Base-by-base conservation (phyloP, 2,888 invertebrate genomes). In the Cataglyphis altisquamis region DNA sequence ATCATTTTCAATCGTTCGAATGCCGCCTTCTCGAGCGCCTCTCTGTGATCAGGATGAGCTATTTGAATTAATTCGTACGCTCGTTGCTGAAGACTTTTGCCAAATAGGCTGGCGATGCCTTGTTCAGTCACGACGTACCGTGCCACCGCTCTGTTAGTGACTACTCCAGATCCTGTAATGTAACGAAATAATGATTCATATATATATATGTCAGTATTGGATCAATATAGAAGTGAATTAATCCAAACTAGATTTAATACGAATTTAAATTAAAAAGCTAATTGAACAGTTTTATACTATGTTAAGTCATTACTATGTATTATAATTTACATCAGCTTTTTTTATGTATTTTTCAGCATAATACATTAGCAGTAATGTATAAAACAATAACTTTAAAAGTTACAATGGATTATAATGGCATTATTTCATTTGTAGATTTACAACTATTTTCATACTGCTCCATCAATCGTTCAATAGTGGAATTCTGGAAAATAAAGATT, bases 41-140 rank as follows among this genome's bases (percentile, higher is more conserved):
- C 96, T 73, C 96, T 94, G 89, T 97, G 96, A 89, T 96, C 95
- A 0, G 97, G 97, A 93, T 97, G 97, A 21, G 97, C 96, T 29
- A 97, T 95, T 82, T 96, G 95, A 86, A 97, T 97, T 15, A 97
- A 95, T 68, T 96, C 96, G 91, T 96, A 95, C 1, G 97, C 97
- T 82, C 97, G 93, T 92, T 97, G 97, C 18, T 96, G 95, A 72
- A 97, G 94, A 88, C 95, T 96, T 92, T 96, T 96, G 1, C 97
- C 97, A 91, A 97, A 97, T n/a, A 97, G 94, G 87, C 95, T 95
- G 0, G 97, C 97, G 82, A 97, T 96, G 64, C 97, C 97, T 90
- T 96, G 95, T 91, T 97, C 97, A 0, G 97, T 97, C 0, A 97
- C 97, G 0, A 97, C 95, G 92, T 97, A 97, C 90, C 97, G 96